Base-by-base conservation (phyloP, 2,113 vertebrate genomes). In the Lagopus leucura region DNA sequence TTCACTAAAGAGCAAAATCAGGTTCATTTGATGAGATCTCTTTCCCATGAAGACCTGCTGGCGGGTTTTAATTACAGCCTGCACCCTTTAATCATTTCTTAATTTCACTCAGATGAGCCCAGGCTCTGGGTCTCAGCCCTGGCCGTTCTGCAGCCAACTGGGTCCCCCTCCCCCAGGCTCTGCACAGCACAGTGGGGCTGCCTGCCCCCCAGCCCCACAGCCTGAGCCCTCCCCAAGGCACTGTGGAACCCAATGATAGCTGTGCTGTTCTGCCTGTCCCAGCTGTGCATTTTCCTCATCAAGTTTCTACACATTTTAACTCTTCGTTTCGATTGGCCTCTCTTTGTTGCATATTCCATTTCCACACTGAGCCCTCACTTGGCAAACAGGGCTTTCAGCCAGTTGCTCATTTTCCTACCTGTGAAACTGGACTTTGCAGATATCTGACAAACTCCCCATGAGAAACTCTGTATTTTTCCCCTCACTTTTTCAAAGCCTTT, bases 51-150 rank as follows among this genome's bases (percentile, higher is more conserved):
- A 88, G 83, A 43, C 76, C 30, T 9, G 2, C 34, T 0, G 0
- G 18, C 90, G 69, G 93, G 81, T 92, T 94, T 90, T 92, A 95
- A 94, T 94, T 92, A 95, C 60, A 73, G 86, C 86, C 88, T 88
- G 67, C 57, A n/a, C 47, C 86, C 96, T 94, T 86, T 94, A 86
- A 96, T 94, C 93, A 92, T 90, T 47, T 69, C 90, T 84, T 90
- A 78, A 86, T 86, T 89, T 64, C 64, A 84, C 94, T 88, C 73
- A 88, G 79, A 83, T 86, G 88, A 93, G 90, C 61, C 57, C 66
- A 83, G 65, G 47, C 92, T 61, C 77, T 82, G 83, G 70, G 57
- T 71, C 80, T 61, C n/a, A 0, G 9, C 18, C 92, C 92, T 90
- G 90, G 61, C 86, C 48, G 0, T 38, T 74, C 8, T 3, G 65